Percentiles rank a stretch among this genome's conserved stretches.
phyloP scores from a whole-genome alignment of 2,113 vertebrate species.

The Procapra przewalskii region DNA sequence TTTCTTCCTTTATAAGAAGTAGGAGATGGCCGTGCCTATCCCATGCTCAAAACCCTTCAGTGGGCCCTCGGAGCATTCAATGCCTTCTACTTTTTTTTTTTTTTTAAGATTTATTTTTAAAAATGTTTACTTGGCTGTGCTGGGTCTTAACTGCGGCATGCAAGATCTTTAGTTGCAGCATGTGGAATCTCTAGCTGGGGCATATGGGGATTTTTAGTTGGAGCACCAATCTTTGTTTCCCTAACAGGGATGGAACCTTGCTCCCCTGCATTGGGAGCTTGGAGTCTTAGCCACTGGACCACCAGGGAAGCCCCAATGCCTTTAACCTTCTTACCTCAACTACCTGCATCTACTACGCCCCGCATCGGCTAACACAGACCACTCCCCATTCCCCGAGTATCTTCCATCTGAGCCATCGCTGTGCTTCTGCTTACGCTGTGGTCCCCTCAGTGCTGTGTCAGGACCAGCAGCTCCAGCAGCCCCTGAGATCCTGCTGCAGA shows the following conservation, averaged over 20 bases:
- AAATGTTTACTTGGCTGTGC: neutral
- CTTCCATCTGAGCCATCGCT: neutral
- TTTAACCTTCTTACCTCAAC: neutral
- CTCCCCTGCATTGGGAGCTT: neutral
- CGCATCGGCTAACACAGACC: rapidly evolving
- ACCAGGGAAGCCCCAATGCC: neutral
- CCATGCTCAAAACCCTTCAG: neutral
- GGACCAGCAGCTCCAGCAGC: neutral
- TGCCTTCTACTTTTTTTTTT: neutral
- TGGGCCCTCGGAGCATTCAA: neutral
- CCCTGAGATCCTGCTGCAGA: neutral
- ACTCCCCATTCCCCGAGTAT: rapidly evolving
- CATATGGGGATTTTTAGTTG: neutral
- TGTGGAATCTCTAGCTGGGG: neutral
- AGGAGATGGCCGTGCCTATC: neutral
- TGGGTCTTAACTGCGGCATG: neutral
- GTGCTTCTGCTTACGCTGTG: neutral
- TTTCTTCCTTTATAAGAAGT: neutral
- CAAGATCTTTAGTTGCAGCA: neutral
- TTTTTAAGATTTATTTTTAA: neutral
- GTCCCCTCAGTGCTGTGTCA: no score
- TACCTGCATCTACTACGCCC: neutral
- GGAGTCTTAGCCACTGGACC: neutral
- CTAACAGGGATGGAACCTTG: neutral
- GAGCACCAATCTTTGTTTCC: neutral